Evolutionary conservation across 2,888 invertebrate species (phyloP).

Genomic region (Pedicia rivosa): DNA sequence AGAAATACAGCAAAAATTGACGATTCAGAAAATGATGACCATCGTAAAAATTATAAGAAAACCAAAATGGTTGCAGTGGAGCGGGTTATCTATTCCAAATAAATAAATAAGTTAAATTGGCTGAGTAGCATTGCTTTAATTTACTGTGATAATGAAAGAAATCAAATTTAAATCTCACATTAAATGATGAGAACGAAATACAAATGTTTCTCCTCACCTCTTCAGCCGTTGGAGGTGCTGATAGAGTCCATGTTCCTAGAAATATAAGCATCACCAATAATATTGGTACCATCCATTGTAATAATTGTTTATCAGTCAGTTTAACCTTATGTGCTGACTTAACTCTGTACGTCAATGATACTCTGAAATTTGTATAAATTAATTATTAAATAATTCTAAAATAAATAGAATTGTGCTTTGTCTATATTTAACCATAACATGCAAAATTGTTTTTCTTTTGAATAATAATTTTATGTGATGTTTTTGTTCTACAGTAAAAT

Average conservation of each 20-base stretch:
- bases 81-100: no score
- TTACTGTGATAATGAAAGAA: no score
- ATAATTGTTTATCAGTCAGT: conserved; percentile 77
- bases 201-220: conserved; percentile 46
- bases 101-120: background rate
- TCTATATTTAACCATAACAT: no score
- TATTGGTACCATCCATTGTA: conserved; percentile 88
- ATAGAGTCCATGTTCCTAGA: conserved; percentile 79
- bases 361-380: conserved; percentile 37
- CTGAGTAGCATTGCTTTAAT: background rate
- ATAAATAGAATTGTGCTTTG: background rate
- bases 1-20: no score
- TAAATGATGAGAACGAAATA: background rate
- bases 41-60: no score
- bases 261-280: conserved; percentile 79
- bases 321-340: conserved; percentile 88
- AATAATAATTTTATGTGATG: no score
- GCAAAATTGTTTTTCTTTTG: no score
- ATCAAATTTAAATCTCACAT: no score
- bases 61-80: no score
- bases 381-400: background rate
- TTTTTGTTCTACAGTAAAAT: no score
- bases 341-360: conserved; percentile 81
- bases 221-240: conserved; percentile 69
- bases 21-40: no score